Evolutionary conservation across 1,140 invertebrate species (phyloP), one percentile per base, ranked within the genome.

Genomic region (Drosophila burlai): DNA sequence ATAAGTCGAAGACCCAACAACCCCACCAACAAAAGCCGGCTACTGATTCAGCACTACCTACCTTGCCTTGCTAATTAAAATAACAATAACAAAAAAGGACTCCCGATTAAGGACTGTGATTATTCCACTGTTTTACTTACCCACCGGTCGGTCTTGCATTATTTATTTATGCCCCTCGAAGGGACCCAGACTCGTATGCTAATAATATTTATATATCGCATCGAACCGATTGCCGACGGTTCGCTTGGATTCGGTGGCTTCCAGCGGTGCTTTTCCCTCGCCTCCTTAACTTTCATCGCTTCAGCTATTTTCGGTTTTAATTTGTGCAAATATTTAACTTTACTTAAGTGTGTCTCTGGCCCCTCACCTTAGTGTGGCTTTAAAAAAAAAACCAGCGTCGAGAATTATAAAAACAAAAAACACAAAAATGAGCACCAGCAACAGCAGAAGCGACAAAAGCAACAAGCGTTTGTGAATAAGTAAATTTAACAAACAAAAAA

Each of bases 301-400:
- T 83, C 64, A 64, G 81, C 76, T 74, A 83, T 83, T 83, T 86
- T 89, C 66, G 63, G 79, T 89, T 90, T 89, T 89, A 85, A 89
- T 90, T 89, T 89, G 81, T 85, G 78, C 76, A 89, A 89, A 89
- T 89, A 91, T 89, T 89, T 77, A 85, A 81, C 78, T 76, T 90
- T 76, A 89, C 85, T 90, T 90, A 81, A 81, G 69, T 85, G 81
- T 84, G 55, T 60, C 36, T 69, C 54, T 58, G 59, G 73, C 69
- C 61, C 52, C 69, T 73, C 71, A 73, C 71, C 71, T 73, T 61
- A 61, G 54, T 1, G 45, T 72, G 67, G 38, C 67, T 52, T 47
- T 3, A 42, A 66, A 59, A 16, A 52, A 38, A 62, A 34, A 34
- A 62, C 24, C 24, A 24, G 24, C 18, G 16, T 55, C 31, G 45